These are phyloP conservation scores for Drosophila carrolli DNA, from an alignment of 1,140 invertebrate genomes.

Conservation along the genomic window DNA sequence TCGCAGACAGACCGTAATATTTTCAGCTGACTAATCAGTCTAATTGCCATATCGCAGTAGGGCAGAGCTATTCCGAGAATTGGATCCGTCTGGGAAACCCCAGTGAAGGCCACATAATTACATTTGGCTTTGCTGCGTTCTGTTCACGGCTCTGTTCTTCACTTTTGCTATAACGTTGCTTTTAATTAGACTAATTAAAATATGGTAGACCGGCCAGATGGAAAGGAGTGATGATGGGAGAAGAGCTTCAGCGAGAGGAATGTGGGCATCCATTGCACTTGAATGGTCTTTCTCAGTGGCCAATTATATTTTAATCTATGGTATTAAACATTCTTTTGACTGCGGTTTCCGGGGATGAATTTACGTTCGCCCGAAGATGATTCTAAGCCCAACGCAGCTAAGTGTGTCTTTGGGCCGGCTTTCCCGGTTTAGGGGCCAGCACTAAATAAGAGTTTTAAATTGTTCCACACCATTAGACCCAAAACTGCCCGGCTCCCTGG, in stretches of 20 bases:
- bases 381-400: slow-evolving; percentile 14
- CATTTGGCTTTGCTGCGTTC: slow-evolving; percentile 36
- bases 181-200: slow-evolving; percentile 67
- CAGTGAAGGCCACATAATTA: slow-evolving; percentile 51
- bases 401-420: slow-evolving; percentile 14
- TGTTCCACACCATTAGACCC: slow-evolving; percentile 49
- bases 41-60: slow-evolving; percentile 42
- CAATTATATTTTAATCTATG: slow-evolving; percentile 62
- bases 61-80: neutral
- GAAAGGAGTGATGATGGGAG: slow-evolving; percentile 1
- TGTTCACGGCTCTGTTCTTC: slow-evolving; percentile 38
- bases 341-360: slow-evolving; percentile 33
- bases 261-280: slow-evolving; percentile 24
- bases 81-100: slow-evolving; percentile 9
- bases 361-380: slow-evolving; percentile 20
- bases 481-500: slow-evolving; percentile 15
- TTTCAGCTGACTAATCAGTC: slow-evolving; percentile 44
- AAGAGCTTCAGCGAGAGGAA: slow-evolving; percentile 3
- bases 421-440: slow-evolving; percentile 1
- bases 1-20: slow-evolving; percentile 13
- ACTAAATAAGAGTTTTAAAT: slow-evolving; percentile 56
- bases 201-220: slow-evolving; percentile 35
- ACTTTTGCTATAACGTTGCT: slow-evolving; percentile 42
- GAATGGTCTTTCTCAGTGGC: slow-evolving; percentile 36
- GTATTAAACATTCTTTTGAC: slow-evolving; percentile 49